Conservation (phyloP, 2,888 invertebrate species). For the Pollenia angustigena region DNA sequence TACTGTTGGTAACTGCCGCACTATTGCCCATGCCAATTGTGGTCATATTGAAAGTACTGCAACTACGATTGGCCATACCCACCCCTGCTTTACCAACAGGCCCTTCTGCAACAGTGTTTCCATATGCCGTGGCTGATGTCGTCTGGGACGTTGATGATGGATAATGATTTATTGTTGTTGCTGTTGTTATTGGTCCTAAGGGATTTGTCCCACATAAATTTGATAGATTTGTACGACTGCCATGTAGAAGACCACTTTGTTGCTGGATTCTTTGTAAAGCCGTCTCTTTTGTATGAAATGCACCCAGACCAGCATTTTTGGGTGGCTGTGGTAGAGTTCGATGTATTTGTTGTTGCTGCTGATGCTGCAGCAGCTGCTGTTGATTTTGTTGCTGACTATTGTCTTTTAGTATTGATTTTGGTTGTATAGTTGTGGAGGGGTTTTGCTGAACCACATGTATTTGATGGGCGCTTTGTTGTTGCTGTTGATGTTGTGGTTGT, state of each 20-base stretch:
- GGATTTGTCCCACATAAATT: slow-evolving; percentile 72
- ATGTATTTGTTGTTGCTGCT: slow-evolving; percentile 74
- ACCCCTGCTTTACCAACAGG: slow-evolving; percentile 7
- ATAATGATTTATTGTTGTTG: slow-evolving; percentile 65
- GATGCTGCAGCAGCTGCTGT: slow-evolving; percentile 70
- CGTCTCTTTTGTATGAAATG: slow-evolving; percentile 78
- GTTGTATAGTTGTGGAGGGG: slow-evolving; percentile 68
- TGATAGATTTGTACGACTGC: slow-evolving; percentile 75
- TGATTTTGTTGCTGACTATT: slow-evolving; percentile 74
- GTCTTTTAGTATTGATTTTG: slow-evolving; percentile 72
- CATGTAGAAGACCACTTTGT: slow-evolving; percentile 78
- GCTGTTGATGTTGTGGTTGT: slow-evolving; percentile 76
- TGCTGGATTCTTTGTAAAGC: slow-evolving; percentile 80
- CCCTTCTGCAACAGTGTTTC: slow-evolving; percentile 37
- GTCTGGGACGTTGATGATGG: slow-evolving; percentile 61
- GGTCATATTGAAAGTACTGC: slow-evolving; percentile 67
- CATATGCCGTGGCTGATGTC: slow-evolving; percentile 40
- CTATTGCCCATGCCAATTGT: slow-evolving; percentile 50
- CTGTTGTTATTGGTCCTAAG: slow-evolving; percentile 71
- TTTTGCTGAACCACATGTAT: slow-evolving; percentile 72
- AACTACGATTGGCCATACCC: slow-evolving; percentile 57
- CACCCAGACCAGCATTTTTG: slow-evolving; percentile 76
- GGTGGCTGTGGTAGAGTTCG: slow-evolving; percentile 79
- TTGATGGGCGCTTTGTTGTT: slow-evolving; percentile 72
- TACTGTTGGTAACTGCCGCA: slow-evolving; percentile 17